These are phyloP conservation scores for Styela plicata DNA, from an alignment of 23 tunicate species.

Conservation along the genomic window DNA sequence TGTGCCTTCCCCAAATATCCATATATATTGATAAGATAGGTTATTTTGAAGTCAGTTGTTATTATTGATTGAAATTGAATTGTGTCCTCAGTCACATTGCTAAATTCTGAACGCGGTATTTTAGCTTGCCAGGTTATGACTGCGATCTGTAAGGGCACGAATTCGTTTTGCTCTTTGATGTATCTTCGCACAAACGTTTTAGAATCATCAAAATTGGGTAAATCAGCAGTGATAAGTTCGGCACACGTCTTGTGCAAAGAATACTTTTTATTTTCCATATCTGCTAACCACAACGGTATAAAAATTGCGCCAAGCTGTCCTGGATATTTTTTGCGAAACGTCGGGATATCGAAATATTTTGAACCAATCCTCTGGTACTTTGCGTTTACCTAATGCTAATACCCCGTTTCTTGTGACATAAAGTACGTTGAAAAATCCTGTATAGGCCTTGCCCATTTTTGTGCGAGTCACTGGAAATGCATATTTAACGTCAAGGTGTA, in stretches of 20 bases:
- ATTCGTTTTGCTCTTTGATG: not conserved
- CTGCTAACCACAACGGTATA: slow-evolving; percentile 62
- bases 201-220: not conserved
- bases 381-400: slow-evolving; percentile 16
- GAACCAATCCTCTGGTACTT: slow-evolving; percentile 22
- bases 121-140: slow-evolving; percentile 54
- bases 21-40: slow-evolving; percentile 38
- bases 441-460: not conserved
- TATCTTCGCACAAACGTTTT: not conserved
- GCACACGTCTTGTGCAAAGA: slow-evolving; percentile 35
- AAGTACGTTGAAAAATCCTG: slow-evolving; percentile 14
- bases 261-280: not conserved
- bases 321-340: slow-evolving; percentile 29
- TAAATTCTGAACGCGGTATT: not conserved
- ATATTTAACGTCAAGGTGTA: not conserved
- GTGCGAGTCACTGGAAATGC: not conserved
- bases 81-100: not conserved
- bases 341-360: slow-evolving; percentile 50
- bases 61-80: slow-evolving; percentile 45
- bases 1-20: slow-evolving; percentile 19
- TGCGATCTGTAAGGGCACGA: slow-evolving; percentile 5
- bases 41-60: slow-evolving; percentile 42
- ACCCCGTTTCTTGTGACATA: slow-evolving; percentile 69
- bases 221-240: not conserved
- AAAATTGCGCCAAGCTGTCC: slow-evolving; percentile 39